Evolutionary conservation across 2,113 vertebrate genomes (phyloP), one percentile per base, ranked within the genome.

Genomic region (Tragelaphus strepsiceros): DNA sequence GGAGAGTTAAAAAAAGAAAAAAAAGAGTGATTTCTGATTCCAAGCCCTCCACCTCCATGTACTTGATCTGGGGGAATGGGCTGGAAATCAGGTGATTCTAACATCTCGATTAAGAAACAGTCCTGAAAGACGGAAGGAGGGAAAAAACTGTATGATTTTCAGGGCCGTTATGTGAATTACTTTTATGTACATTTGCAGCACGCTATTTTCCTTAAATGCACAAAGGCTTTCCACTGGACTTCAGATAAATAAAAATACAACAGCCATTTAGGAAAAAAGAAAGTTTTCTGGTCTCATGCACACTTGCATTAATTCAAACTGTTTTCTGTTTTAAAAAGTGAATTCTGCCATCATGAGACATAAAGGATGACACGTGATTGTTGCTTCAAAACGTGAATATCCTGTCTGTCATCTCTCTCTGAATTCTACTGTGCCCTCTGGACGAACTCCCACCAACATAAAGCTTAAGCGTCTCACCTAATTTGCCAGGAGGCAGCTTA

Each of bases 401-500:
- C 88, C 39, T 85, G 77, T 93, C 67, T 86, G 87, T 53, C 78
- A 35, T 90, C 35, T 54, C 32, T 86, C 59, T 24, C 30, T 54
- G 87, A 96, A 95, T 92, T 84, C 81, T 53, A 54, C 59, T 59
- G 84, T 84, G 91, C 53, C 81, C 87, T 96, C 46, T 86, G 1
- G 67, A 58, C 15, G 13, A 83, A 96, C 91, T 88, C 49, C 81
- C 74, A 94, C 89, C 87, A 90, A 91, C 84, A 82, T 93, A 64
- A 77, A 90, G 83, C 80, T 90, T 58, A 21, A 74, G 54, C 7
- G 35, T 61, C 61, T 97, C 93, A 97, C 97, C 97, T 98, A 81
- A 98, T 97, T 96, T 96, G 89, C 81, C 93, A 82, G 30, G 53
- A 32, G 88, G n/a, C 58, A 1, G 30, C 96, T 98, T 97, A 98